These are phyloP conservation scores for Boleophthalmus pectinirostris DNA, from an alignment of 2,113 vertebrate species.

Conservation along the genomic window DNA sequence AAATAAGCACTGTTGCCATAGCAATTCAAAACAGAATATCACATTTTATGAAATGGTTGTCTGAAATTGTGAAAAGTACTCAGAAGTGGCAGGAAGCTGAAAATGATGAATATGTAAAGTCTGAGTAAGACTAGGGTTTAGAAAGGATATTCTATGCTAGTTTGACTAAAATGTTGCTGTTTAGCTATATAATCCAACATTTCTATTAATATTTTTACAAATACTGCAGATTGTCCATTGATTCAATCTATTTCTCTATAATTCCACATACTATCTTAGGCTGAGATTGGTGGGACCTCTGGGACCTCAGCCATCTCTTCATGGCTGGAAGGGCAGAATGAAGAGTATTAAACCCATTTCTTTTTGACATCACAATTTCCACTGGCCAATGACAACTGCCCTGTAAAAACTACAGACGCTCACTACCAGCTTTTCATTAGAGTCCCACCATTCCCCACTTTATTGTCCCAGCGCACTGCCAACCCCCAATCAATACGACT, in stretches of 20 bases:
- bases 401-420: constrained; percentile 40
- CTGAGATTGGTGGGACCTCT: constrained; percentile 29
- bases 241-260: background rate
- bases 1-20: no score
- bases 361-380: constrained; percentile 58
- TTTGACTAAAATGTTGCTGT: background rate
- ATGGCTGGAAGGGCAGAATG: constrained; percentile 44
- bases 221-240: background rate
- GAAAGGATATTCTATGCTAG: no score
- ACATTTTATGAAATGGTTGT: no score
- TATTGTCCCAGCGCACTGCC: constrained; percentile 54
- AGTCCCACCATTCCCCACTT: constrained; percentile 34
- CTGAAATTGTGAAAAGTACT: no score
- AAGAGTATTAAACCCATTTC: constrained; percentile 53
- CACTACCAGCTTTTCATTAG: constrained; percentile 56
- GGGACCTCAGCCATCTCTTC: constrained; percentile 39
- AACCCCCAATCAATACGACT: constrained; percentile 68
- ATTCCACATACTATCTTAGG: constrained; percentile 3
- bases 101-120: no score
- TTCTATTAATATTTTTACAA: background rate
- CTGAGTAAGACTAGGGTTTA: no score
- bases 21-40: no score
- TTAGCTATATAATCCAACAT: background rate
- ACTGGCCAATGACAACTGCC: constrained; percentile 36
- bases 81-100: no score